Evolutionary conservation across 1,140 invertebrate genomes (phyloP).

Genomic region (Antheraea mylitta): DNA sequence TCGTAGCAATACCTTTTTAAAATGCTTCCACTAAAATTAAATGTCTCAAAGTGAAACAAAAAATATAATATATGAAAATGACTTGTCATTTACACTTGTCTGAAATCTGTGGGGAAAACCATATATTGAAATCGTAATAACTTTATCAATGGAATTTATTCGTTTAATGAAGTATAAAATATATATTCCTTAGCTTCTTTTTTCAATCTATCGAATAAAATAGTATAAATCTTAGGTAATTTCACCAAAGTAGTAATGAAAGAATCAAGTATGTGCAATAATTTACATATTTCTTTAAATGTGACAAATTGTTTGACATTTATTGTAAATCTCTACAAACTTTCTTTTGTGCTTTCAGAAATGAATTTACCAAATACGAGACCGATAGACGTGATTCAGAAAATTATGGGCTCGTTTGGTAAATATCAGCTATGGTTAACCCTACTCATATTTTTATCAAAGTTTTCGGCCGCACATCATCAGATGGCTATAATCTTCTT

Average conservation of each 20-base stretch:
- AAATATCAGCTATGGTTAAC: constrained; percentile 84
- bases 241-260: too few species aligned
- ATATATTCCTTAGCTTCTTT: neutral
- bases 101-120: neutral
- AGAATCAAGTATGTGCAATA: too few species aligned
- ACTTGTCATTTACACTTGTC: too few species aligned
- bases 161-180: neutral
- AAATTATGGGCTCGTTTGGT: constrained; percentile 83
- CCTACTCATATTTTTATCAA: constrained; percentile 81
- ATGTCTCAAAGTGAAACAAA: too few species aligned
- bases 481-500: constrained; percentile 84
- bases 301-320: neutral
- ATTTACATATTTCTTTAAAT: too few species aligned
- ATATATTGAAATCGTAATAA: neutral
- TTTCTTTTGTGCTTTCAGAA: constrained; percentile 32
- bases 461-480: constrained; percentile 86
- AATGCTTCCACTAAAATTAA: too few species aligned
- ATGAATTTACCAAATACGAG: constrained; percentile 13
- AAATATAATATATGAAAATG: too few species aligned
- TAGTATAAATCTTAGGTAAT: too few species aligned
- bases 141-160: neutral
- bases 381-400: constrained; percentile 70
- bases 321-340: too few species aligned
- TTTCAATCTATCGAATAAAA: neutral
- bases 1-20: too few species aligned